phyloP scores from a whole-genome alignment of 2,888 invertebrate genomes.

The Platycheirus albimanus region DNA sequence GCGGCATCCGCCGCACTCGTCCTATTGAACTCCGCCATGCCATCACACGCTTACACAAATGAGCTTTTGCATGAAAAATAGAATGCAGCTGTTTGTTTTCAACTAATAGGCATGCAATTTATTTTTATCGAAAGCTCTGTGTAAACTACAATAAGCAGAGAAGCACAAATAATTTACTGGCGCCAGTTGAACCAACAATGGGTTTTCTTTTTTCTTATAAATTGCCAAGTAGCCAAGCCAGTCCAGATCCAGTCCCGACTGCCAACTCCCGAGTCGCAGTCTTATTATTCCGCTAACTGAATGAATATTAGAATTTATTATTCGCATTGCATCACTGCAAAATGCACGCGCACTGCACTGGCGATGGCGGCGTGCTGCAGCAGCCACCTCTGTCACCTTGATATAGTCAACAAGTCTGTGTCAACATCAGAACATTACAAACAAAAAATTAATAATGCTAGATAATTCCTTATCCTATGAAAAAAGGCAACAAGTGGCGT shows the following conservation, averaged over 20 bases:
- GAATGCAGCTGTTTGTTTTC: too few relatives aligned
- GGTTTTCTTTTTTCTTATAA: slow-evolving; percentile 25
- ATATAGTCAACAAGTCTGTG: slow-evolving; percentile 57
- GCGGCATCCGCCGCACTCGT: slow-evolving; percentile 40
- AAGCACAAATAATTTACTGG: slow-evolving; percentile 40
- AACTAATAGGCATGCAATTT: slow-evolving; percentile 26
- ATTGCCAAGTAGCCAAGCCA: not conserved
- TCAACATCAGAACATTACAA: slow-evolving; percentile 28
- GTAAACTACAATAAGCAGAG: too few relatives aligned
- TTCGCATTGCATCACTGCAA: slow-evolving; percentile 58
- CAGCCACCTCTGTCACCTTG: slow-evolving; percentile 21
- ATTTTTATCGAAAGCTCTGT: slow-evolving; percentile 25
- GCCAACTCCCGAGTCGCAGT: too few relatives aligned
- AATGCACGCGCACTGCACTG: slow-evolving; percentile 27
- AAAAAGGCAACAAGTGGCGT: not conserved
- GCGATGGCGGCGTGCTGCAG: too few relatives aligned
- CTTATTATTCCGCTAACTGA: slow-evolving; percentile 21
- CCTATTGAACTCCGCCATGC: slow-evolving; percentile 40
- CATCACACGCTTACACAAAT: slow-evolving; percentile 18
- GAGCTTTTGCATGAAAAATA: slow-evolving; percentile 31
- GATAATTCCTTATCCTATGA: slow-evolving; percentile 19
- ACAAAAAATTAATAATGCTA: not conserved
- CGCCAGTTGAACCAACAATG: slow-evolving; percentile 50
- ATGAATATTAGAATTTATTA: slow-evolving; percentile 53
- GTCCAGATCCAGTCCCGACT: too few relatives aligned